Conservation (phyloP, 2,113 vertebrate species). For the Pogona vitticeps region DNA sequence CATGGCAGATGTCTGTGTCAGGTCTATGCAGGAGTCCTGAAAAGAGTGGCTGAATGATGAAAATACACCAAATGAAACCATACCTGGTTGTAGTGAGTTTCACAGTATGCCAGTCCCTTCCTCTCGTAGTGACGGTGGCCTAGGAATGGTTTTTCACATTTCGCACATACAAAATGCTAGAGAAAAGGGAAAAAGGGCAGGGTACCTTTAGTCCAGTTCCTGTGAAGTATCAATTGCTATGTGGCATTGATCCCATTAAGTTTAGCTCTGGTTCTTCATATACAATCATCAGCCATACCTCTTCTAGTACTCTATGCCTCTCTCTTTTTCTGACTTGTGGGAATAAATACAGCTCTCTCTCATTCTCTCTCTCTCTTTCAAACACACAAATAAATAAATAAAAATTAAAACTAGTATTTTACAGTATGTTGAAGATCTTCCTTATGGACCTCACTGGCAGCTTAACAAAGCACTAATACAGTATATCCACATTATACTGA, state of each 20-base stretch:
- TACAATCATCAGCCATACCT: no score
- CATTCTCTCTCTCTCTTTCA: neutral
- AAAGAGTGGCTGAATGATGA: neutral
- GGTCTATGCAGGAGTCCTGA: no score
- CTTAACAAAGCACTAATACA: no score
- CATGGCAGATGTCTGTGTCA: neutral
- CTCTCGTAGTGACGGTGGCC: constrained; percentile 97
- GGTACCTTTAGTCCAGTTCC: neutral
- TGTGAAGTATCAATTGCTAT: neutral
- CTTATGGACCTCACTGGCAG: no score
- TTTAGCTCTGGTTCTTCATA: neutral
- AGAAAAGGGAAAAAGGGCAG: constrained; percentile 54
- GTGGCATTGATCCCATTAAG: neutral
- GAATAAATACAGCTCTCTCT: neutral
- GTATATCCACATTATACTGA: no score
- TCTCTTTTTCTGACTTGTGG: no score
- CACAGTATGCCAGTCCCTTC: constrained; percentile 96
- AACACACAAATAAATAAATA: neutral
- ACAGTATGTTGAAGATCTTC: no score
- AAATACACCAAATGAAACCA: neutral
- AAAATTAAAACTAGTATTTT: no score
- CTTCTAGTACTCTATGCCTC: no score
- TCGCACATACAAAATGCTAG: constrained; percentile 99
- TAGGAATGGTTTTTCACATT: constrained; percentile 99
- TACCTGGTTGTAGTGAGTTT: constrained; percentile 99